These are phyloP conservation scores for Ceratotherium simum DNA, from an alignment of 2,113 vertebrate genomes.

Conservation along the genomic window DNA sequence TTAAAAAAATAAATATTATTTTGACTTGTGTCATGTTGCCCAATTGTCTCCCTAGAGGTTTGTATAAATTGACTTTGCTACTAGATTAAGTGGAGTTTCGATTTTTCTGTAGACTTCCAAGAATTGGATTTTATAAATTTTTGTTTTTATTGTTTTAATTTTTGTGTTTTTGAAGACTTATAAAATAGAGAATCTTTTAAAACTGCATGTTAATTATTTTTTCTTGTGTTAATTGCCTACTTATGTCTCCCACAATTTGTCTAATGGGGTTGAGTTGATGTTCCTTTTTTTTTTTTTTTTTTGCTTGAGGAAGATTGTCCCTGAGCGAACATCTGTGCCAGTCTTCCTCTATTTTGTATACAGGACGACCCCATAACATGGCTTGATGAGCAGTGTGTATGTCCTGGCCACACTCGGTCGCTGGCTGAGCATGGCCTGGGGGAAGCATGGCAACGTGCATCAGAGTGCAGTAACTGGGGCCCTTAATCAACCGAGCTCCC, in stretches of 20 bases:
- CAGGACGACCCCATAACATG: too few relatives aligned
- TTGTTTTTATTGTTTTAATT: constrained; percentile 28
- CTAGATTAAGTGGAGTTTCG: not conserved
- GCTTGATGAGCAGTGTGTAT: too few relatives aligned
- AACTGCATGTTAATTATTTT: not conserved
- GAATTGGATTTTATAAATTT: constrained; percentile 29
- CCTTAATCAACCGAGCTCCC: not conserved
- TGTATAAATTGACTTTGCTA: not conserved
- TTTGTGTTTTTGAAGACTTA: constrained; percentile 16
- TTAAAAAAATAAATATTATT: constrained; percentile 53
- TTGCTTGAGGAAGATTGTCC: too few relatives aligned
- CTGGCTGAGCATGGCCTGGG: not conserved
- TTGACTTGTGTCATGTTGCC: not conserved
- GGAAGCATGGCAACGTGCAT: not conserved
- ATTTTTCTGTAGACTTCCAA: constrained; percentile 21
- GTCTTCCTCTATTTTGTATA: too few relatives aligned
- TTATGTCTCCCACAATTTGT: not conserved
- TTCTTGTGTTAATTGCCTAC: not conserved
- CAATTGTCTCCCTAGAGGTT: not conserved
- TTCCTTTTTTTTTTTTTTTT: too few relatives aligned
- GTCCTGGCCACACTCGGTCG: too few relatives aligned
- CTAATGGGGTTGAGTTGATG: not conserved
- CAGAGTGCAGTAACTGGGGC: not conserved
- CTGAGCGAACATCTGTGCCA: too few relatives aligned
- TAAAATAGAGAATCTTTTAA: constrained; percentile 15